Evolutionary conservation across 2,888 invertebrate species (phyloP), one percentile per base, ranked within the genome.

Genomic region (Hirtodrosophila cameraria): DNA sequence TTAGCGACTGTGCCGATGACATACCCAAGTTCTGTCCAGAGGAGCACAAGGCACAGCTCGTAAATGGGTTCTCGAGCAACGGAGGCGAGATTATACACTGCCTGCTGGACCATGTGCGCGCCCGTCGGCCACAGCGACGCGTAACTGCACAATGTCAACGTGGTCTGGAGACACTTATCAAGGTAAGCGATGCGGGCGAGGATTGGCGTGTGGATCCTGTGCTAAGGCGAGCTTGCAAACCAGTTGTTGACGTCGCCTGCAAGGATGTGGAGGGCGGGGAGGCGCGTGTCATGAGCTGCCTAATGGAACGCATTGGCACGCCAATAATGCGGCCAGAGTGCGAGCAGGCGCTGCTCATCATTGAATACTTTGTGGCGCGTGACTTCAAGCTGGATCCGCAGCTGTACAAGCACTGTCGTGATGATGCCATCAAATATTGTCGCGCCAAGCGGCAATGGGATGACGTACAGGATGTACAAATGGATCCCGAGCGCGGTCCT

Each of bases 171-270:
- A 92, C 92, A 28, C 91, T 99, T 35, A 92, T 99, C 2, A 95
- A 96, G 91, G 95, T 96, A 83, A 94, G 97, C 3, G 98, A 99
- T 90, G 95, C 95, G n/a, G 98, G 96, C 0, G 97, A 97, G 91
- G 97, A 99, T 91, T 98, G 98, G 96, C 93, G 96, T 77, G 96
- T 99, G 0, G 99, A 99, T 92, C 97, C 97, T 0, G 94, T 97
- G 31, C 91, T 99, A 45, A 93, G 95, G 43, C 94, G 95, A 88
- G 96, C 97, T 1, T 99, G 99, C 88, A 94, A 95, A 80, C 93
- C 95, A 1, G 96, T 98, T 5, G 97, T 97, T 0, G 94, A 95
- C 88, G 91, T 93, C 25, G 94, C 94, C 1, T 97, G 97, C 85
- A 92, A 93, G 66, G 94, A 95, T 84, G 91, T 95, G 0, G 92